Evolutionary conservation across 2,797 vertebrate genomes (phyloP).

Genomic region (Melanotaenia pygmaea): DNA sequence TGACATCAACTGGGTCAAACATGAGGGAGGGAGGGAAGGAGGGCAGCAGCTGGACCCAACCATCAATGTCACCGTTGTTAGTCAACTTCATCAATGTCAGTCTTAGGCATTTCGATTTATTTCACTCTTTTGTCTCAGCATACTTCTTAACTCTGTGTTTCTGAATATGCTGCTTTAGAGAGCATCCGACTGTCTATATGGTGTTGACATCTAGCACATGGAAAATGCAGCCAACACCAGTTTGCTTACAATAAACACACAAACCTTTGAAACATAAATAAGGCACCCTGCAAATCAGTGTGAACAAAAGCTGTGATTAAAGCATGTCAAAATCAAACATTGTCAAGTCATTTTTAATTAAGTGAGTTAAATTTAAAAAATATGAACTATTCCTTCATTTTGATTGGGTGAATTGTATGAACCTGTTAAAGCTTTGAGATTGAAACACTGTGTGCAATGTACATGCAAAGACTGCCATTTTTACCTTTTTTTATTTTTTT

Average conservation of each 20-base stretch:
- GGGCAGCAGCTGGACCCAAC: slow-evolving; percentile 81
- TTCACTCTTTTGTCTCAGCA: slow-evolving; percentile 51
- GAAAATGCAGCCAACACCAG: slow-evolving; percentile 21
- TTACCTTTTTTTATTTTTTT: background rate
- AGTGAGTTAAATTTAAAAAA: background rate
- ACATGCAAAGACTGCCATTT: background rate
- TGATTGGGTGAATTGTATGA: background rate
- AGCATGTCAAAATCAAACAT: background rate
- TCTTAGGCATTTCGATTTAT: slow-evolving; percentile 67
- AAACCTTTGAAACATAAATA: slow-evolving; percentile 15
- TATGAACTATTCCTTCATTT: background rate
- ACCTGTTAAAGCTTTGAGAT: background rate
- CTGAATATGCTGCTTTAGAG: slow-evolving; percentile 30
- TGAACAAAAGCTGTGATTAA: slow-evolving; percentile 1
- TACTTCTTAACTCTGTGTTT: slow-evolving; percentile 47
- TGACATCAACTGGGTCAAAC: slow-evolving; percentile 83
- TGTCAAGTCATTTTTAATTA: background rate
- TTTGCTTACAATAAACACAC: slow-evolving; percentile 19
- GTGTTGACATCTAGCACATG: slow-evolving; percentile 13
- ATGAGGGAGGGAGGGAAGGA: slow-evolving; percentile 70
- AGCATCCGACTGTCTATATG: slow-evolving; percentile 15
- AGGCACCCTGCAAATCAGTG: slow-evolving; percentile 2
- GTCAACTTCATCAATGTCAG: slow-evolving; percentile 82
- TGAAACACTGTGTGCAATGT: slow-evolving; percentile 1
- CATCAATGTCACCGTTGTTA: slow-evolving; percentile 85